Percentiles rank a stretch among this genome's conserved stretches.
phyloP scores from a whole-genome alignment of 2,797 vertebrate genomes.

The Anableps anableps region DNA sequence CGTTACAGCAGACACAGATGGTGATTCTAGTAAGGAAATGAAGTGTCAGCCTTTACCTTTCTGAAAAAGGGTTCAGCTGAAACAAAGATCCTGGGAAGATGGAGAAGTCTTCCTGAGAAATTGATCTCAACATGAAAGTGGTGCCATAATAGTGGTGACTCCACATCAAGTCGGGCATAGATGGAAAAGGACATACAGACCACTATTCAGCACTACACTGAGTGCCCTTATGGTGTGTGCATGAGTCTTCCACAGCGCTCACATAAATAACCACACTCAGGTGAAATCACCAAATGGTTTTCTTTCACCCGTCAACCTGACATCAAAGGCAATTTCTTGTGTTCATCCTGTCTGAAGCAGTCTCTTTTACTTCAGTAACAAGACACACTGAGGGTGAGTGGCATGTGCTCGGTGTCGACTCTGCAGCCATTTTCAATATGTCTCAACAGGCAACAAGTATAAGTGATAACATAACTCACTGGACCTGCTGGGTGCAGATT shows the following conservation, averaged over 20 bases:
- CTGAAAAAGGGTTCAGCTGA: constrained; percentile 8
- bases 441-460: neutral
- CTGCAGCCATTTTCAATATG: neutral
- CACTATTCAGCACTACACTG: constrained; percentile 33
- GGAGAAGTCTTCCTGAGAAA: constrained; percentile 47
- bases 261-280: constrained; percentile 42
- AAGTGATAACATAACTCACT: neutral
- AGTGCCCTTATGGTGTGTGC: constrained; percentile 37
- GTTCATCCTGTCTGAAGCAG: constrained; percentile 37
- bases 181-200: constrained; percentile 46
- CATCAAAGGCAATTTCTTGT: constrained; percentile 63
- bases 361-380: constrained; percentile 38
- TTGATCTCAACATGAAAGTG: constrained; percentile 73
- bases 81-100: constrained; percentile 38
- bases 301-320: constrained; percentile 48
- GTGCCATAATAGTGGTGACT: constrained; percentile 58
- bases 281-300: constrained; percentile 54
- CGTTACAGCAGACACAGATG: constrained; percentile 32
- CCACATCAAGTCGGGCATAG: constrained; percentile 48
- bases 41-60: constrained; percentile 18
- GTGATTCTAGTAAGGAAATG: constrained; percentile 24
- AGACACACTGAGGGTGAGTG: constrained; percentile 28
- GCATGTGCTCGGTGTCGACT: constrained; percentile 17
- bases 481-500: neutral
- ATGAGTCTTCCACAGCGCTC: constrained; percentile 34